These are phyloP conservation scores for Leptosomus discolor DNA, from an alignment of 2,113 vertebrate genomes.

Conservation along the genomic window DNA sequence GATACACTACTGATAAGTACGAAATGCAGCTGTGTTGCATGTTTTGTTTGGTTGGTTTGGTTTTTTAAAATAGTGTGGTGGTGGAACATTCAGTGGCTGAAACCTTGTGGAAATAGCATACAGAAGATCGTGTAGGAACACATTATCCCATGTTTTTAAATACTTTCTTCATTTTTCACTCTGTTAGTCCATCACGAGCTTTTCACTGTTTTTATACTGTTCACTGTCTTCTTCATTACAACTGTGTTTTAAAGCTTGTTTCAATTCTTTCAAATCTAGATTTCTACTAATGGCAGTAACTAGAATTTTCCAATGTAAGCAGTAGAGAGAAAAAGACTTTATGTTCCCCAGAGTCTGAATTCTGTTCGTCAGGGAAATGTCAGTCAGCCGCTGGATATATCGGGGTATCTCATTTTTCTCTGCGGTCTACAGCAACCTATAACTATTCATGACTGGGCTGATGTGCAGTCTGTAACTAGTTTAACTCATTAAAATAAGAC, in stretches of 20 bases:
- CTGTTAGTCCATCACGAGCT: neutral
- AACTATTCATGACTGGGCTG: neutral
- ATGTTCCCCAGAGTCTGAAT: rapidly evolving
- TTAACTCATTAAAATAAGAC: neutral
- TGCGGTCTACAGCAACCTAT: neutral
- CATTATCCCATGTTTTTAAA: neutral
- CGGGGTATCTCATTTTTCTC: neutral
- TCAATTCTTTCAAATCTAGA: neutral
- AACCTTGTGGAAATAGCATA: neutral
- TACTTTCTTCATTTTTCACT: neutral
- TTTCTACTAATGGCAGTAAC: neutral
- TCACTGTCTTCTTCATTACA: neutral
- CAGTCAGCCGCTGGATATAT: neutral
- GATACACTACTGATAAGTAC: neutral
- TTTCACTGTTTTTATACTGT: neutral
- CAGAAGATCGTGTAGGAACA: neutral
- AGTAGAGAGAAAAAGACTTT: neutral
- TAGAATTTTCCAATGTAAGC: neutral
- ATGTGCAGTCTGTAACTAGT: neutral
- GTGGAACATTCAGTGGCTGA: neutral
- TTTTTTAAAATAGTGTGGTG: neutral
- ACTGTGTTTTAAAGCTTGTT: neutral
- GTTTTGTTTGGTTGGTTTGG: neutral
- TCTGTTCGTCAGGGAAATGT: neutral
- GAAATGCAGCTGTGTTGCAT: neutral